Percentiles rank a stretch among this genome's conserved stretches.
phyloP scores from a whole-genome alignment of 1,140 invertebrate genomes.

The Euwallacea similis region DNA sequence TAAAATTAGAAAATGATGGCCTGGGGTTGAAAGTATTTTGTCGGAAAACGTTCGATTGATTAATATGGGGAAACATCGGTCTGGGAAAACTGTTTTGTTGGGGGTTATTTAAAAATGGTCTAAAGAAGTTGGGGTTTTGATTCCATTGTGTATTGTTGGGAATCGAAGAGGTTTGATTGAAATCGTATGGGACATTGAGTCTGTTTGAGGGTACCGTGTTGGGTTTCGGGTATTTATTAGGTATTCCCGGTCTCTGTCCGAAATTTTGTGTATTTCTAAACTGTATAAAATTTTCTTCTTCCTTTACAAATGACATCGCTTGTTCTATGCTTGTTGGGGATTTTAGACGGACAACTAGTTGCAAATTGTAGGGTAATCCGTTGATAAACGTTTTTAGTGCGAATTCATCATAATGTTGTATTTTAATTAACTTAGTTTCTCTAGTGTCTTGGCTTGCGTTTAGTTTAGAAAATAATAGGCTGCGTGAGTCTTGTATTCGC shows the following conservation, averaged over 20 bases:
- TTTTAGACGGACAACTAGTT: conserved; percentile 20
- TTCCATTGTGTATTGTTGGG: background rate
- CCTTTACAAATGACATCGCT: conserved; percentile 15
- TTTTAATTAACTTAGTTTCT: conserved; percentile 20
- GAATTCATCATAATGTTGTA: conserved; percentile 19
- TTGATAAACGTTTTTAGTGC: conserved; percentile 26
- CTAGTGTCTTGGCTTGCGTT: conserved; percentile 17
- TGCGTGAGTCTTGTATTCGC: conserved; percentile 33
- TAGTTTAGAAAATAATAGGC: conserved; percentile 26
- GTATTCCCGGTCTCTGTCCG: background rate
- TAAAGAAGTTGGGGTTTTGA: background rate
- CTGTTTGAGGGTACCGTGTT: conserved; percentile 3
- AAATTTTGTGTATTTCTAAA: conserved; percentile 15
- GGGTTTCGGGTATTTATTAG: background rate
- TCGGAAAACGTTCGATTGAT: too few species aligned
- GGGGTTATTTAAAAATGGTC: too few species aligned
- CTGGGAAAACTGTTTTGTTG: too few species aligned
- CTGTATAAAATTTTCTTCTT: conserved; percentile 29
- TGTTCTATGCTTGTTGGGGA: conserved; percentile 20
- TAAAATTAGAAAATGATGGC: background rate
- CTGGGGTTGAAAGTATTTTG: too few species aligned
- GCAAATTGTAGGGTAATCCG: conserved; percentile 15
- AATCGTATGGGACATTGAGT: background rate
- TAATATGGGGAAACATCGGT: too few species aligned
- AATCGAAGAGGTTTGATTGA: background rate